Evolutionary conservation across 2,113 vertebrate species (phyloP).

Genomic region (Morone saxatilis): DNA sequence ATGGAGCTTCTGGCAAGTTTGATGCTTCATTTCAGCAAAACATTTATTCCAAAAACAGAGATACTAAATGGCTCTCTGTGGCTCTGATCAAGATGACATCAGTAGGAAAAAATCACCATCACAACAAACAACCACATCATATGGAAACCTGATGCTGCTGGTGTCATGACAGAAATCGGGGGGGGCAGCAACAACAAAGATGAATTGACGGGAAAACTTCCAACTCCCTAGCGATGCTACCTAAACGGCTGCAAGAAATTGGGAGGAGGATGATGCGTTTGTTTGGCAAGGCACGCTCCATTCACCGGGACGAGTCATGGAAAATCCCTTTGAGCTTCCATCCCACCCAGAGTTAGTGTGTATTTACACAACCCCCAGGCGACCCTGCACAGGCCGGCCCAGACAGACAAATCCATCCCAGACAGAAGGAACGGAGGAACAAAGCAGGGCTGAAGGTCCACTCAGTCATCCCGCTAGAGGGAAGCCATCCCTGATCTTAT

Average conservation of each 20-base stretch:
- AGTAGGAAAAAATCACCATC: slow-evolving; percentile 62
- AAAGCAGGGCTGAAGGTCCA: slow-evolving; percentile 1
- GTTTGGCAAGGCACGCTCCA: slow-evolving; percentile 72
- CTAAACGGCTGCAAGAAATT: slow-evolving; percentile 30
- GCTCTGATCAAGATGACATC: slow-evolving; percentile 65
- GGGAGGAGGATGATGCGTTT: slow-evolving; percentile 57
- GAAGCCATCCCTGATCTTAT: slow-evolving; percentile 20
- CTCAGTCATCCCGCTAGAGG: slow-evolving; percentile 20
- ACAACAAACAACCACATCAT: slow-evolving; percentile 56
- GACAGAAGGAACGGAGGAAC: slow-evolving; percentile 19
- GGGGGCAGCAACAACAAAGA: slow-evolving; percentile 54
- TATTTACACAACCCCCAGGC: slow-evolving; percentile 77
- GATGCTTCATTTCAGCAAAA: slow-evolving; percentile 42
- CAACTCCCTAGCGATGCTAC: slow-evolving; percentile 50
- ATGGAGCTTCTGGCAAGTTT: slow-evolving; percentile 36
- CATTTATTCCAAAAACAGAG: slow-evolving; percentile 44
- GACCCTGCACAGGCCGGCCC: slow-evolving; percentile 54
- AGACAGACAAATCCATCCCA: slow-evolving; percentile 46
- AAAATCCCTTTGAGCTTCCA: slow-evolving; percentile 75
- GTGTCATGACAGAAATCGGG: slow-evolving; percentile 29
- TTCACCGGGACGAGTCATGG: slow-evolving; percentile 71
- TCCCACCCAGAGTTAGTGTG: slow-evolving; percentile 78
- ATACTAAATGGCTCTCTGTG: slow-evolving; percentile 38
- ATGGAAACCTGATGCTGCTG: slow-evolving; percentile 43
- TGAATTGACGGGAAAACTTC: slow-evolving; percentile 41